phyloP scores from a whole-genome alignment of 2,797 vertebrate species.

The Denticeps clupeoides region DNA sequence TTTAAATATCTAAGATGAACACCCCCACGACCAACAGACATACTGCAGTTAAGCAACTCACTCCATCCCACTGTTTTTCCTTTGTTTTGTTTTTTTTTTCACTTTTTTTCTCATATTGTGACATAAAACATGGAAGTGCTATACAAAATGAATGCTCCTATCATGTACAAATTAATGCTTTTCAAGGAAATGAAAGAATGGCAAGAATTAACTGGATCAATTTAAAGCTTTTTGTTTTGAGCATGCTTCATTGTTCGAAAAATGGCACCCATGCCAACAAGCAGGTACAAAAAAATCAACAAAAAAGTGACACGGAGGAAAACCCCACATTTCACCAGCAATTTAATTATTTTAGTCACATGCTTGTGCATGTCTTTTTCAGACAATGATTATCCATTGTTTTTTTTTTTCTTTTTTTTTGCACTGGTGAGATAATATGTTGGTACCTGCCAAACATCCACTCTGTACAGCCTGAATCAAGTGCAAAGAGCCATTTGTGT shows the following conservation, averaged over 20 bases:
- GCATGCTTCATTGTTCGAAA: conserved; percentile 79
- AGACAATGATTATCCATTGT: conserved; percentile 27
- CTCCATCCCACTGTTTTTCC: conserved; percentile 65
- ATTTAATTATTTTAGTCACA: conserved; percentile 40
- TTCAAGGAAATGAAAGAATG: conserved; percentile 57
- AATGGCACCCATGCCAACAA: conserved; percentile 82
- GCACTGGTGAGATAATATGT: conserved; percentile 53
- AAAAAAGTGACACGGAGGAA: conserved; percentile 40
- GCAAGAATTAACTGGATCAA: conserved; percentile 64
- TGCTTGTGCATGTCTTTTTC: conserved; percentile 31
- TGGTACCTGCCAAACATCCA: conserved; percentile 73
- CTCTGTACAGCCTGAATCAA: conserved; percentile 73
- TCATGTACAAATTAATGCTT: conserved; percentile 74
- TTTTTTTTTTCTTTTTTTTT: conserved; percentile 16
- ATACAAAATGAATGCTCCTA: conserved; percentile 78
- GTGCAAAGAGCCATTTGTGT: conserved; percentile 36
- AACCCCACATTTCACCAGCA: conserved; percentile 15
- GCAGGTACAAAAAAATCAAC: conserved; percentile 41
- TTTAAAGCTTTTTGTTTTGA: conserved; percentile 70
- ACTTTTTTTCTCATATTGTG: conserved; percentile 58
- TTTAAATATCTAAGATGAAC: conserved; percentile 97
- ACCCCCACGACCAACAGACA: conserved; percentile 92
- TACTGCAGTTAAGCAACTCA: conserved; percentile 91
- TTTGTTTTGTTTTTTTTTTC: conserved; percentile 30
- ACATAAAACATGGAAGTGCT: conserved; percentile 76